A percentile compares a stretch with the other conserved stretches of the same genome.
Conservation (phyloP, 2,797 vertebrate species). For the Neostethus bicornis region DNA sequence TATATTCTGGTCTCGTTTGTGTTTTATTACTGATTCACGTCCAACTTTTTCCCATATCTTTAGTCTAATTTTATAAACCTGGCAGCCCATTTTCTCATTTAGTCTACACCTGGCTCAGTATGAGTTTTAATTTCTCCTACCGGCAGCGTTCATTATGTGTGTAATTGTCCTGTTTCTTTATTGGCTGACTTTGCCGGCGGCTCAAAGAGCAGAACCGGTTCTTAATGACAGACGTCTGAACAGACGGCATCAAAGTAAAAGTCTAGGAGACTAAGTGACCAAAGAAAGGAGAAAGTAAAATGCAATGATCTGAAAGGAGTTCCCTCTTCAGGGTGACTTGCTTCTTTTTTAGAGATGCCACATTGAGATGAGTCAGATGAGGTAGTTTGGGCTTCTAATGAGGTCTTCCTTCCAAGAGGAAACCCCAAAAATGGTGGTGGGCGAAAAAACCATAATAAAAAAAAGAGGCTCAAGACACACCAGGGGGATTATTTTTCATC, state of each 20-base stretch:
- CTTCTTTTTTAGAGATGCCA: no score
- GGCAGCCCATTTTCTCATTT: slow-evolving; percentile 18
- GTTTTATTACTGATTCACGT: slow-evolving; percentile 28
- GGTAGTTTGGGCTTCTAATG: no score
- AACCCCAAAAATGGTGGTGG: no score
- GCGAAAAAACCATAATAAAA: no score
- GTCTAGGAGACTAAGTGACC: slow-evolving; percentile 7
- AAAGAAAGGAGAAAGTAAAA: no score
- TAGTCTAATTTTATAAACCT: slow-evolving; percentile 39
- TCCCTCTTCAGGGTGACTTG: no score
- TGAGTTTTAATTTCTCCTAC: slow-evolving; percentile 64
- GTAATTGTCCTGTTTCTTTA: slow-evolving; percentile 70
- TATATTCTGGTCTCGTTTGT: slow-evolving; percentile 14
- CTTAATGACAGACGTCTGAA: slow-evolving; percentile 20
- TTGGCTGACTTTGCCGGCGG: slow-evolving; percentile 61
- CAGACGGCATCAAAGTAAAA: slow-evolving; percentile 2
- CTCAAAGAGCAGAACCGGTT: slow-evolving; percentile 36
- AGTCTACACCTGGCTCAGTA: slow-evolving; percentile 57
- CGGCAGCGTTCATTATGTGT: slow-evolving; percentile 59
- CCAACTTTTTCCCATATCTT: slow-evolving; percentile 8
- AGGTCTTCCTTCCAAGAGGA: no score
- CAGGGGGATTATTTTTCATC: no score
- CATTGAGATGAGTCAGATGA: no score
- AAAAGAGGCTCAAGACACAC: no score
- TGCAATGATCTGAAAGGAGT: no score